These are phyloP conservation scores for Chrysomallon squamiferum DNA, from an alignment of 1,140 invertebrate species.

Conservation along the genomic window DNA sequence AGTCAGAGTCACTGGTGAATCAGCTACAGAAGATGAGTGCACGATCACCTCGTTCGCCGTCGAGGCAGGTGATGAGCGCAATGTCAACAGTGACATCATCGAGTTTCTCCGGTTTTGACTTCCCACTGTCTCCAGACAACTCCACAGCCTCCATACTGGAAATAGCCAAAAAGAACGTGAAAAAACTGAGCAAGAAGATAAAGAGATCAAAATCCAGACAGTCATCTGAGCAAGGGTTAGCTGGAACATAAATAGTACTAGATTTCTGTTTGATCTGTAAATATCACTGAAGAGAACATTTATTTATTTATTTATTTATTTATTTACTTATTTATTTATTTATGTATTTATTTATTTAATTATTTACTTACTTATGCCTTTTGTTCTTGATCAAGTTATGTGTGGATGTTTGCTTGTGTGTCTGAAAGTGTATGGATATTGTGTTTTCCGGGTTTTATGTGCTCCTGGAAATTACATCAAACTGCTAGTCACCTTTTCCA, in stretches of 20 bases:
- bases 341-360: no score
- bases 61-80: conserved; percentile 47
- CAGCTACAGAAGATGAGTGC: conserved; percentile 10
- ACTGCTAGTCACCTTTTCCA: no score
- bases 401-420: no score
- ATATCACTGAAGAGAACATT: no score
- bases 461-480: no score
- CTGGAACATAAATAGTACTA: background rate
- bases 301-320: no score
- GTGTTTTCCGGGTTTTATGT: no score
- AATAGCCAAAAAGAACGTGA: conserved; percentile 74
- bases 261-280: no score
- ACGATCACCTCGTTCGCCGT: conserved; percentile 18
- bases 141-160: conserved; percentile 63
- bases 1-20: conserved; percentile 80
- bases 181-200: conserved; percentile 65
- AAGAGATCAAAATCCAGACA: conserved; percentile 42
- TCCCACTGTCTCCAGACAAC: conserved; percentile 34
- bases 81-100: conserved; percentile 38
- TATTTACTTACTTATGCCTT: no score
- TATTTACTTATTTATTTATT: no score
- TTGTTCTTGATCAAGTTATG: no score
- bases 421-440: no score
- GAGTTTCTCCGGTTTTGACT: conserved; percentile 27
- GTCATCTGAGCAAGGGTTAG: conserved; percentile 16